These are phyloP conservation scores for Oncorhynchus clarkii DNA, from an alignment of 2,113 vertebrate species.

Conservation along the genomic window DNA sequence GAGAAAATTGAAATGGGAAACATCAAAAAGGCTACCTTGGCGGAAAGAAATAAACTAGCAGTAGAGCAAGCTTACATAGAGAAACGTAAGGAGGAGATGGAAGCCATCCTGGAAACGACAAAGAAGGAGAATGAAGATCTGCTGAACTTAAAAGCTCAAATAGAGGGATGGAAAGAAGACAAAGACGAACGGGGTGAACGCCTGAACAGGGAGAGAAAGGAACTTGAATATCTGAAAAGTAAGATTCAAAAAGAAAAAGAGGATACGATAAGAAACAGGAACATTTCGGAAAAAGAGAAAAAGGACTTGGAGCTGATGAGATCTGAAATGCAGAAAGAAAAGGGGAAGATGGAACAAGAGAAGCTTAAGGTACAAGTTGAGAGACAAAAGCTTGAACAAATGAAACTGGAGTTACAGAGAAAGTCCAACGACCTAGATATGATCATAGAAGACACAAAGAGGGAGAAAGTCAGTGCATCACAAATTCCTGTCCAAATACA, in stretches of 20 bases:
- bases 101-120: background rate
- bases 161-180: conserved; percentile 15
- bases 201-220: conserved; percentile 1
- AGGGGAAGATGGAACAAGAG: background rate
- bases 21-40: background rate
- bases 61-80: background rate
- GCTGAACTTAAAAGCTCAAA: conserved; percentile 6
- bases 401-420: background rate
- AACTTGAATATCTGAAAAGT: background rate
- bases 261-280: background rate
- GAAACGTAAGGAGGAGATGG: background rate
- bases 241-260: background rate
- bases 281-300: conserved; percentile 8
- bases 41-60: background rate
- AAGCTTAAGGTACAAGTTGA: background rate
- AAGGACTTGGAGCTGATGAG: conserved; percentile 7
- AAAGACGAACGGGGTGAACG: background rate
- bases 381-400: background rate
- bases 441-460: background rate
- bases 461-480: background rate
- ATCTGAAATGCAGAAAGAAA: background rate
- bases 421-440: background rate
- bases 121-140: background rate
- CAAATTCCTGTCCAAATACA: no score
- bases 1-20: background rate